phyloP scores from a whole-genome alignment of 2,113 vertebrate genomes.

The Hyla sarda region DNA sequence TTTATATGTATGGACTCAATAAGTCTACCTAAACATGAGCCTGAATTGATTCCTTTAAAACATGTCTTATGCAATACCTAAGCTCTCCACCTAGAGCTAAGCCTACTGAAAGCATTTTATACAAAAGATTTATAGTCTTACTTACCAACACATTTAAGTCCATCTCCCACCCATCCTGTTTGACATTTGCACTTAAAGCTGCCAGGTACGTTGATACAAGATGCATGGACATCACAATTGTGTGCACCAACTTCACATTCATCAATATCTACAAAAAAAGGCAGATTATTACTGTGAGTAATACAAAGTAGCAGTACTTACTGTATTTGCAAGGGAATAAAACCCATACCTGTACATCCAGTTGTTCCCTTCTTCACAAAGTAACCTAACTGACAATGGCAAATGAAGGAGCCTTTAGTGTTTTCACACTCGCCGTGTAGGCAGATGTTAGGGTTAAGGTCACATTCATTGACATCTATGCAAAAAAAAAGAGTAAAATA shows the following conservation, averaged over 20 bases:
- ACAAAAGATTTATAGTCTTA: constrained; percentile 12
- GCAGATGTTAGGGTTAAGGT: constrained; percentile 91
- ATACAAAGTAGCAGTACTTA: neutral
- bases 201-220: constrained; percentile 89
- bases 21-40: too few relatives aligned
- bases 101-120: neutral
- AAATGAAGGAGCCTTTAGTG: constrained; percentile 93
- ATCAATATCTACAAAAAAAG: constrained; percentile 79
- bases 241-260: constrained; percentile 91
- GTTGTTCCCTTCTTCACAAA: constrained; percentile 88
- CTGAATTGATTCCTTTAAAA: neutral
- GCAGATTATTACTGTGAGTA: neutral
- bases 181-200: constrained; percentile 94
- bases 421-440: constrained; percentile 91
- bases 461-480: constrained; percentile 90
- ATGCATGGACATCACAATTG: constrained; percentile 88
- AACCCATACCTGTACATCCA: constrained; percentile 84
- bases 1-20: neutral
- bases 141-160: constrained; percentile 90
- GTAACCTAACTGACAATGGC: constrained; percentile 89
- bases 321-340: neutral
- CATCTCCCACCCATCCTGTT: constrained; percentile 88
- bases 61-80: neutral
- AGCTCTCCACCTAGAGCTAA: neutral
- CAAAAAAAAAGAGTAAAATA: neutral